Percentiles rank a stretch among this genome's conserved stretches.
phyloP scores from a whole-genome alignment of 2,888 invertebrate genomes.

The Dynastes hyllus region DNA sequence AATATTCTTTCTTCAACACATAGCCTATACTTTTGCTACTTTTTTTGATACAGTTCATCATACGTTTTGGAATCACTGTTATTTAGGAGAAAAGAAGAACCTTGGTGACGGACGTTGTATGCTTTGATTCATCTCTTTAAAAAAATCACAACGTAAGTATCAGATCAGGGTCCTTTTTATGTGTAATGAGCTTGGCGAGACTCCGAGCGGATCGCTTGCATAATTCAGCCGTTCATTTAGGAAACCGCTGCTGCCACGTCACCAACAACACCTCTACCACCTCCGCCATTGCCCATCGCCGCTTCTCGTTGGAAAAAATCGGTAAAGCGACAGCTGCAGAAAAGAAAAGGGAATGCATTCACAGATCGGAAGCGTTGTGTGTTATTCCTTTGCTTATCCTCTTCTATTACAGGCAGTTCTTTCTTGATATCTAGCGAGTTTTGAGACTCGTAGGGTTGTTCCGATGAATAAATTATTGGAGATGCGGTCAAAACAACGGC shows the following conservation, averaged over 20 bases:
- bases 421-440: neutral
- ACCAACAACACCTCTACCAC: neutral
- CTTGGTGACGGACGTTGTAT: constrained; percentile 53
- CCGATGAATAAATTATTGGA: constrained; percentile 36
- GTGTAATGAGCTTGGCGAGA: constrained; percentile 48
- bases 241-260: constrained; percentile 14
- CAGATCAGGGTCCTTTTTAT: constrained; percentile 50
- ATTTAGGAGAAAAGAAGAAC: constrained; percentile 9
- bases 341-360: constrained; percentile 14
- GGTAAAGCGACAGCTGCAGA: neutral
- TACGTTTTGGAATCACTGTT: constrained; percentile 22
- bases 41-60: too few species aligned
- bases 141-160: constrained; percentile 65
- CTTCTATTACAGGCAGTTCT: too few species aligned
- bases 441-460: neutral
- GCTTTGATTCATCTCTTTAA: constrained; percentile 63
- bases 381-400: neutral
- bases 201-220: constrained; percentile 41
- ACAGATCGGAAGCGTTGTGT: neutral
- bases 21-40: too few species aligned
- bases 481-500: constrained; percentile 27
- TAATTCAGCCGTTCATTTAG: constrained; percentile 50
- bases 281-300: neutral
- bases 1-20: too few species aligned
- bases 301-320: neutral